Base-by-base conservation (phyloP, 2,797 vertebrate genomes). In the Microcaecilia unicolor region DNA sequence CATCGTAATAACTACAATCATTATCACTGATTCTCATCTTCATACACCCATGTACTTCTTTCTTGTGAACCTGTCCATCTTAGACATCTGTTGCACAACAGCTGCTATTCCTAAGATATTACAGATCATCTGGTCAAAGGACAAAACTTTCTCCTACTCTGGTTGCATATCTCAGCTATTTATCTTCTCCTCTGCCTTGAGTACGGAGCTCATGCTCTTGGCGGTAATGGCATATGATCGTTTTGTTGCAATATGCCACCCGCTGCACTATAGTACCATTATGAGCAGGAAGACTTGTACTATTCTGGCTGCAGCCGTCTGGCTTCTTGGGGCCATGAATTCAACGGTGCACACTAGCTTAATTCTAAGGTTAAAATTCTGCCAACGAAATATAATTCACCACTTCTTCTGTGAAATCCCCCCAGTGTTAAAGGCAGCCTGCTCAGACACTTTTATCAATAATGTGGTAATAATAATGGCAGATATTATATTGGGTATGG, bases 361-460 rank as follows among this genome's bases (percentile, higher is more conserved):
- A 22, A 44, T 44, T 18, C 17, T 44, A 15, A 44, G 44, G 36
- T 33, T 44, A 7, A 12, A 25, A 12, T 44, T 44, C 19, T 36
- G n/a, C 16, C 33, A 44, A 15, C 6, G 13, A 25, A 44, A 44
- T 9, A 36, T 44, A 5, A 44, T 44, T 13, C 41, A 44, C 13
- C 41, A 44, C 19, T 44, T 44, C 19, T 44, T 44, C 27, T 44
- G 41, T 21, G 64, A 61, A 27, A 39, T 58, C 14, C 48, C 43
- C 1, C 50, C 32, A n/a, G 25, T 59, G 4, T 10, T 54, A 8
- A 38, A 20, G 7, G 14, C 59, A n/a, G 35, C 51, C n/a, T 47
- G 44, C 14, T 59, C 55, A 10, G 28, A 42, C 18, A 37, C 17
- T 13, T 32, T 41, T 4, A 13, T 50, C 25, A 59, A 51, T 34